These are phyloP conservation scores for Astropecten irregularis DNA, from an alignment of 53 echinoderm and acorn worm species.

Conservation along the genomic window DNA sequence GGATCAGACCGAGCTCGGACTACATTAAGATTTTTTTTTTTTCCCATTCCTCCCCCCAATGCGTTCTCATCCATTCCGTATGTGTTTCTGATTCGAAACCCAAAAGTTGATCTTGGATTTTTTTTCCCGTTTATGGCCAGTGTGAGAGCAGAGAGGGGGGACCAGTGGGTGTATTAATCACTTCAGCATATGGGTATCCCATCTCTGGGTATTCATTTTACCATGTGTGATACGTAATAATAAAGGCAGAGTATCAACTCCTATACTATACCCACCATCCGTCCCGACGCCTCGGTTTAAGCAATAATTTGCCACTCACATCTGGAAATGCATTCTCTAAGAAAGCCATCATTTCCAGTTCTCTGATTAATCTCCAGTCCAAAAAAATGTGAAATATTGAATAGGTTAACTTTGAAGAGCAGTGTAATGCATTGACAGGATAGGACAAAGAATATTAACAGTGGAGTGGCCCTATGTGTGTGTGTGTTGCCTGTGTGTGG, in stretches of 20 bases:
- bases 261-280: no score
- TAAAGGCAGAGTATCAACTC: not conserved
- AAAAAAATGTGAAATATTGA: conserved; percentile 34
- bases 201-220: conserved; percentile 30
- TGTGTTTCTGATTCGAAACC: not conserved
- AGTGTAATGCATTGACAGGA: not conserved
- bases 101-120: conserved; percentile 22
- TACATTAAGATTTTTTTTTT: no score
- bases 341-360: conserved; percentile 62
- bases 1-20: conserved; percentile 2
- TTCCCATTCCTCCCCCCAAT: not conserved
- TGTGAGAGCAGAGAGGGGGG: not conserved
- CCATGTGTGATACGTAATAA: not conserved
- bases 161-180: conserved; percentile 7
- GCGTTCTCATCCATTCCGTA: not conserved
- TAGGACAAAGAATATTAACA: conserved; percentile 39
- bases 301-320: conserved; percentile 46
- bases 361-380: conserved; percentile 25
- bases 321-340: conserved; percentile 53
- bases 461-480: no score
- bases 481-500: no score
- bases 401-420: conserved; percentile 20
- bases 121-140: no score
- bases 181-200: conserved; percentile 24
- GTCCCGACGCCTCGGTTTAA: conserved; percentile 17